Evolutionary conservation across 2,797 vertebrate genomes (phyloP).

Genomic region (Gallirallus australis): DNA sequence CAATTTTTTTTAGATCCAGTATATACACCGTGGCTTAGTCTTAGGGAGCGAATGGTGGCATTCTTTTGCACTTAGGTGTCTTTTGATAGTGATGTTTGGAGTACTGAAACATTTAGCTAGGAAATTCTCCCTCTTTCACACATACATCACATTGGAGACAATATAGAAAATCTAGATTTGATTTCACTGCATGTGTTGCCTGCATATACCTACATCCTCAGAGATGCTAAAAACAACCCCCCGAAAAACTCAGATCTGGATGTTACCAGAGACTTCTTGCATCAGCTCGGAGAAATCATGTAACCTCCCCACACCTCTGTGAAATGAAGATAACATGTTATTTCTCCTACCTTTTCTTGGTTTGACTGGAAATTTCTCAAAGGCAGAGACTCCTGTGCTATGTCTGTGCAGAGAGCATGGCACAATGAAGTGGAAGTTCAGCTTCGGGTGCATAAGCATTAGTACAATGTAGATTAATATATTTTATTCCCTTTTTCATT

Average conservation of each 20-base stretch:
- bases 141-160: not conserved
- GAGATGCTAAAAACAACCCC: not conserved
- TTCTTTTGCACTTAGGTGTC: not conserved
- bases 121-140: not conserved
- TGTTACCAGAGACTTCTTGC: not conserved
- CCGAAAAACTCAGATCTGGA: fast-evolving
- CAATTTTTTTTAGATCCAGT: fast-evolving
- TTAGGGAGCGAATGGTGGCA: fast-evolving
- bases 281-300: not conserved
- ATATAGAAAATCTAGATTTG: not conserved
- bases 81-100: not conserved
- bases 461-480: slow-evolving; percentile 10
- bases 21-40: fast-evolving
- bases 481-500: not conserved
- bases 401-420: fast-evolving
- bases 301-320: not conserved
- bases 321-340: not conserved
- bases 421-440: not conserved
- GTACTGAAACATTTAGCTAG: not conserved
- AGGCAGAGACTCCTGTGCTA: not conserved
- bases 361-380: not conserved
- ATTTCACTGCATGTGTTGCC: not conserved
- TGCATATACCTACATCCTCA: not conserved
- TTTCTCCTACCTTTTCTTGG: not conserved
- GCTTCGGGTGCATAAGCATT: not conserved